Percentiles rank a stretch among this genome's conserved stretches.
phyloP scores from a whole-genome alignment of 2,797 vertebrate species.

The Sebastolobus alascanus region DNA sequence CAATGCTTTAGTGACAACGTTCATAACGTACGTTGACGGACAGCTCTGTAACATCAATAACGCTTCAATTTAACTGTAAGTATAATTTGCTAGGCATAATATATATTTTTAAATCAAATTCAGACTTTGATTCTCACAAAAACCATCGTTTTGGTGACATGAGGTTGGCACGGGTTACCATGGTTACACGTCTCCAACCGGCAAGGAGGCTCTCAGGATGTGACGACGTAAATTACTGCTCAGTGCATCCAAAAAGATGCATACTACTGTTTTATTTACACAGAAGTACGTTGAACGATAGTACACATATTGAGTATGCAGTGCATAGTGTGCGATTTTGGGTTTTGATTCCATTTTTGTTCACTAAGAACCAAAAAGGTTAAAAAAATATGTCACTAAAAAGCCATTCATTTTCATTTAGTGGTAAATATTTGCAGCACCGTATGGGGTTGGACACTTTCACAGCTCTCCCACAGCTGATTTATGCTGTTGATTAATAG shows the following conservation, averaged over 20 bases:
- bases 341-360: background rate
- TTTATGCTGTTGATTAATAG: background rate
- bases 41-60: too few species aligned
- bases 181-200: too few species aligned
- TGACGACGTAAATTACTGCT: rapidly evolving
- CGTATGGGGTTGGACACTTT: background rate
- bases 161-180: too few species aligned
- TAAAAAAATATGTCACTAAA: background rate
- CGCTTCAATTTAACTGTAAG: too few species aligned
- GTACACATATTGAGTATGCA: rapidly evolving
- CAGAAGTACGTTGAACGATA: rapidly evolving
- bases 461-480: background rate
- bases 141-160: too few species aligned
- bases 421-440: background rate
- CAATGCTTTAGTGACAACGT: too few species aligned
- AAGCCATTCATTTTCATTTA: background rate
- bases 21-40: too few species aligned
- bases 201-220: too few species aligned
- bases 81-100: too few species aligned
- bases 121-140: too few species aligned
- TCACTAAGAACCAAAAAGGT: background rate
- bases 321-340: background rate
- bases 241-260: rapidly evolving
- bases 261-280: too few species aligned
- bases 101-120: too few species aligned